phyloP scores from a whole-genome alignment of 2,888 invertebrate species.

The Petrolisthes manimaculis region DNA sequence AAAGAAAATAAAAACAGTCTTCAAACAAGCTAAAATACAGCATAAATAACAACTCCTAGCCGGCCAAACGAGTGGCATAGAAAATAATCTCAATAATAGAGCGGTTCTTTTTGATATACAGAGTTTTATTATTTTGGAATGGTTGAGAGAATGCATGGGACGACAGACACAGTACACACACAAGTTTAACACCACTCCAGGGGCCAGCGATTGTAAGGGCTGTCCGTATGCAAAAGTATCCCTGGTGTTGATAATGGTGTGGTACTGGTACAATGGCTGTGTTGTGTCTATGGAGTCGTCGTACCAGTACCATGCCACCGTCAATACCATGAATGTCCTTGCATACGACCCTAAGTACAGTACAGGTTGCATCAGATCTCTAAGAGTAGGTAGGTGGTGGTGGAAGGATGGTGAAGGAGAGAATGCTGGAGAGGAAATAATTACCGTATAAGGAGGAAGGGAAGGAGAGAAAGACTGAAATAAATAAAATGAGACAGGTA shows the following conservation, averaged over 20 bases:
- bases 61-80: not conserved
- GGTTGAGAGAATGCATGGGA: not conserved
- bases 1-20: not conserved
- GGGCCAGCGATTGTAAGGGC: not conserved
- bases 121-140: conserved; percentile 3
- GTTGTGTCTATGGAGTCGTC: too few relatives aligned
- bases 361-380: conserved; percentile 14
- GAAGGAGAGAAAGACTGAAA: not conserved
- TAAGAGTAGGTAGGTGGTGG: not conserved
- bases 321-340: too few relatives aligned
- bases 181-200: not conserved
- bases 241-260: too few relatives aligned
- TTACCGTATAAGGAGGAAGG: too few relatives aligned
- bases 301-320: too few relatives aligned
- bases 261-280: too few relatives aligned
- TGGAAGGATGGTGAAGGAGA: not conserved
- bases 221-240: too few relatives aligned
- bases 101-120: conserved; percentile 5
- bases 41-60: not conserved
- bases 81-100: conserved; percentile 9
- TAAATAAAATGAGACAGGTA: not conserved
- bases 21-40: conserved; percentile 9
- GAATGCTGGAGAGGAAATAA: too few relatives aligned
- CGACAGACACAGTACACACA: not conserved
- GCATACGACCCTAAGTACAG: not conserved